phyloP scores from a whole-genome alignment of 2,797 vertebrate species.

The Pantherophis vulpinus region DNA sequence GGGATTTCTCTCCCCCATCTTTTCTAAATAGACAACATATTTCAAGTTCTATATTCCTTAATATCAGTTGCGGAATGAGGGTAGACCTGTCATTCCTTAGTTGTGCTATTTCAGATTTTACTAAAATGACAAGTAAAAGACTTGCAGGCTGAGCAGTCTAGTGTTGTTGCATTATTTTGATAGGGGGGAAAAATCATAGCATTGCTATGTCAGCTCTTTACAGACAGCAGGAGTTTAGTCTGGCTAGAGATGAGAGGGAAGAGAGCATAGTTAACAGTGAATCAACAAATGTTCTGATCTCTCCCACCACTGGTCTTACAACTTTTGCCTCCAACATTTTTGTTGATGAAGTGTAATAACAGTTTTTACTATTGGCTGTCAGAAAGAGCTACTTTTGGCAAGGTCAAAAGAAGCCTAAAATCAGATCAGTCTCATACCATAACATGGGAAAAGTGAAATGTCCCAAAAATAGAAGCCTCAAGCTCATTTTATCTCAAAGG shows the following conservation, averaged over 20 bases:
- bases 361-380: background rate
- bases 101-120: background rate
- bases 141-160: background rate
- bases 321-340: background rate
- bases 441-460: background rate
- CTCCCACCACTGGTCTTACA: background rate
- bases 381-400: background rate
- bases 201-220: background rate
- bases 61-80: background rate
- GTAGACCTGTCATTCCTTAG: background rate
- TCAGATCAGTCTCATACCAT: background rate
- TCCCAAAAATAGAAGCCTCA: background rate
- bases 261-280: background rate
- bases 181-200: background rate
- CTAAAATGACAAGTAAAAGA: background rate
- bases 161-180: background rate
- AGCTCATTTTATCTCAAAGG: background rate
- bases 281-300: background rate
- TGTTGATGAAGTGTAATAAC: background rate
- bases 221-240: background rate
- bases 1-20: background rate
- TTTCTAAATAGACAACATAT: background rate
- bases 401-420: background rate
- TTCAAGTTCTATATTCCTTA: background rate
- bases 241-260: background rate